phyloP scores from a whole-genome alignment of 2,888 invertebrate genomes.

The Antheraea assamensis region DNA sequence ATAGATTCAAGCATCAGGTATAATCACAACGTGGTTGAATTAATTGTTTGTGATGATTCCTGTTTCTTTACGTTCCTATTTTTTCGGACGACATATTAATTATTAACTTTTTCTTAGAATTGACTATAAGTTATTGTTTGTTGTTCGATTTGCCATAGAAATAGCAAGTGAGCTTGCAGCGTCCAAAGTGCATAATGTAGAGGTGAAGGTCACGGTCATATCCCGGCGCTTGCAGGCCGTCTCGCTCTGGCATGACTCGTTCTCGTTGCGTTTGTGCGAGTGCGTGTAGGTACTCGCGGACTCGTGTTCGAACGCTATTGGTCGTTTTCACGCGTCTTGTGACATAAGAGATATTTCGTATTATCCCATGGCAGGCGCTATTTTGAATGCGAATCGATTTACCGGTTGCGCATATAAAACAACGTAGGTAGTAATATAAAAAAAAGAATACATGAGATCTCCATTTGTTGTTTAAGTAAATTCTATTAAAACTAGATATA shows the following conservation, averaged over 20 bases:
- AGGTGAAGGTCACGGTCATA: constrained; percentile 72
- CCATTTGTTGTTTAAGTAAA: background rate
- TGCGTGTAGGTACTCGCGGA: constrained; percentile 28
- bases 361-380: constrained; percentile 1
- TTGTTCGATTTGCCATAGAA: constrained; percentile 40
- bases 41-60: constrained; percentile 38
- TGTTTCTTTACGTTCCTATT: constrained; percentile 41
- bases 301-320: constrained; percentile 63
- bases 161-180: constrained; percentile 49
- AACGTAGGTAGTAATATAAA: background rate
- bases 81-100: constrained; percentile 31
- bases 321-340: constrained; percentile 48
- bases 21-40: constrained; percentile 6
- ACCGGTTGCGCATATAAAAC: background rate
- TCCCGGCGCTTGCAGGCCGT: constrained; percentile 53
- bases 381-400: constrained; percentile 7
- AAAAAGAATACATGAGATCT: background rate
- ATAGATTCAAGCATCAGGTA: constrained; percentile 33
- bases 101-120: constrained; percentile 32
- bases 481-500: no score
- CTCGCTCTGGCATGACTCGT: constrained; percentile 56
- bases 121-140: constrained; percentile 35
- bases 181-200: constrained; percentile 39
- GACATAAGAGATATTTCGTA: constrained; percentile 37
- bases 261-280: constrained; percentile 33